phyloP scores from a whole-genome alignment of 2,797 vertebrate species.

The Falco cherrug region DNA sequence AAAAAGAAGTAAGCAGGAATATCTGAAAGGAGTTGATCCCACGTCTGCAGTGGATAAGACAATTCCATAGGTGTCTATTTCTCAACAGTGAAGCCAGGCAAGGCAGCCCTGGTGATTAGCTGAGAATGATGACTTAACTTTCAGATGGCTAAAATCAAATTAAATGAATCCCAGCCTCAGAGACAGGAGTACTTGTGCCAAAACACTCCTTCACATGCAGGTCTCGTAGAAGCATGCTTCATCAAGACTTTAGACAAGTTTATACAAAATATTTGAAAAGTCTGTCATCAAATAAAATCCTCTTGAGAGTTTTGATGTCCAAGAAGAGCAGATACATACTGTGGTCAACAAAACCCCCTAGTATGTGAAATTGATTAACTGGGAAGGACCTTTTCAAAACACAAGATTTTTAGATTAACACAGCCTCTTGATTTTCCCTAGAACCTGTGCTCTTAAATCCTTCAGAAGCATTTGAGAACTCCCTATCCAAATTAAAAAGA shows the following conservation, averaged over 20 bases:
- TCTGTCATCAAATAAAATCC: conserved; percentile 10
- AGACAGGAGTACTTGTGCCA: neutral
- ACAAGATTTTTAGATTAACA: neutral
- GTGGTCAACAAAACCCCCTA: neutral
- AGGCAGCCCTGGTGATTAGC: neutral
- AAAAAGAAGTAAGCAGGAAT: neutral
- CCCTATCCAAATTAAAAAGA: neutral
- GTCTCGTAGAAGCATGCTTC: neutral
- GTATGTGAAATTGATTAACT: neutral
- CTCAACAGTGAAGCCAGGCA: neutral
- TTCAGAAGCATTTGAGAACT: neutral
- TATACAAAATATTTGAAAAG: neutral
- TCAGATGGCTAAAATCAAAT: neutral
- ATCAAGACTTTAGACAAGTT: neutral
- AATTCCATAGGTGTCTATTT: neutral
- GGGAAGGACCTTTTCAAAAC: conserved; percentile 2
- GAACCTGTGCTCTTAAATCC: neutral
- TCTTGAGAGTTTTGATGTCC: neutral
- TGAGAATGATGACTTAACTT: neutral
- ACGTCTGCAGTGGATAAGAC: neutral
- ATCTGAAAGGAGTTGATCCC: neutral
- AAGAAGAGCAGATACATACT: neutral
- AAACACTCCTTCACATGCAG: neutral
- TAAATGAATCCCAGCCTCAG: neutral
- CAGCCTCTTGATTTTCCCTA: neutral